phyloP scores from a whole-genome alignment of 2,888 invertebrate species.

The Mimas tiliae region DNA sequence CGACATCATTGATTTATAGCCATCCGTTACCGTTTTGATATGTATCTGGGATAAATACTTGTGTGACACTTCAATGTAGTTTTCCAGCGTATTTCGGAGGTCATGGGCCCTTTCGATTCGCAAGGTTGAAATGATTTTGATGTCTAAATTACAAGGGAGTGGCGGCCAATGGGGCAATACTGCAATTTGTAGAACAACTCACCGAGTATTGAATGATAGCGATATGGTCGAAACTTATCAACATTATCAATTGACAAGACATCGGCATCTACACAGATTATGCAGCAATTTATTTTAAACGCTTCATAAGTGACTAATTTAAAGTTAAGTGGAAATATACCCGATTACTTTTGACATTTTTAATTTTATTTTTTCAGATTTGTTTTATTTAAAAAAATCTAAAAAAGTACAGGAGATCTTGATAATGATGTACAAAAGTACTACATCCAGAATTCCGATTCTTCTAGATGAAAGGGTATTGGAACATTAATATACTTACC shows the following conservation, averaged over 20 bases:
- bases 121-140: constrained; percentile 23
- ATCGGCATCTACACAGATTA: constrained; percentile 10
- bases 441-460: too few relatives aligned
- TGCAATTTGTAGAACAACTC: constrained; percentile 10
- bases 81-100: constrained; percentile 8
- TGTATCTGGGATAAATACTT: constrained; percentile 48
- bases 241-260: constrained; percentile 18
- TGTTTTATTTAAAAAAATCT: too few relatives aligned
- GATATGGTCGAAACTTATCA: constrained; percentile 15
- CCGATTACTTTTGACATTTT: not conserved
- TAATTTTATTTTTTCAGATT: too few relatives aligned
- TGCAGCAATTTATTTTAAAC: not conserved
- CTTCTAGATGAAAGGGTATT: too few relatives aligned
- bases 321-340: too few relatives aligned
- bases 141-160: constrained; percentile 19
- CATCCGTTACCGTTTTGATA: constrained; percentile 40
- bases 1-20: constrained; percentile 53
- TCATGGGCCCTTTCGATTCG: constrained; percentile 24
- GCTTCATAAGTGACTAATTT: not conserved
- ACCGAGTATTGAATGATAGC: not conserved
- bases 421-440: too few relatives aligned
- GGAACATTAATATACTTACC: too few relatives aligned
- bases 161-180: constrained; percentile 8
- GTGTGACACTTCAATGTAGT: constrained; percentile 22
- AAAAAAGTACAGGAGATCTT: too few relatives aligned